Base-by-base conservation (phyloP, 1,140 invertebrate species). In the Drosophila rhopaloa region DNA sequence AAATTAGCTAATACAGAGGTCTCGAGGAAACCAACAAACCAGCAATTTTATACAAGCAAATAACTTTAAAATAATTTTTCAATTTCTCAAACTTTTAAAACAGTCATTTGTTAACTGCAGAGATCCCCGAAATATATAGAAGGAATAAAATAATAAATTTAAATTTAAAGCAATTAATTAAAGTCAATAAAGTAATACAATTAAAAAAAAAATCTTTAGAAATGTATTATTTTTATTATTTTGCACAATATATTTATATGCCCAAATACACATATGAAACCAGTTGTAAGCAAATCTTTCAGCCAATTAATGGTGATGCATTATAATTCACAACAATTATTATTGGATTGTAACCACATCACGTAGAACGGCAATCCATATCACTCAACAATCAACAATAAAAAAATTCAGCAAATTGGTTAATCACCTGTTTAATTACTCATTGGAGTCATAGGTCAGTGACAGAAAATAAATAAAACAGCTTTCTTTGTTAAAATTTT, bases 1-100 rank as follows among this genome's bases (percentile, higher is more conserved):
- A 35, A 44, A 43, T 66, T 43, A 14, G 7, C 60, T 41, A 41
- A 65, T 16, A 43, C n/a, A 29, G n/a, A 29, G n/a, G 6, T 19
- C 5, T n/a, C 11, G 65, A 27, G 38, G 8, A 44, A 68, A 10
- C 19, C n/a, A 35, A 27, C 10, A 40, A 40, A 29, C 10, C 19
- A 24, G 10, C 16, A 55, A 70, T 38, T 59, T 5, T 6, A 37
- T 32, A 41, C 50, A 6, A 56, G 13, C 16, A 32, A 55, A 55
- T 66, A 32, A 61, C 16, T 61, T 61, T 35, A 32, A 46, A n/a
- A 48, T 13, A 11, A 67, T 35, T 63, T 16, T 10, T 37, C 27
- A 43, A 35, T 19, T 51, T 62, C 38, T 38, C 29, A 7, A 37
- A 65, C 59, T 29, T 51, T 14, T n/a, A 29, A n/a, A 27, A 1